Conservation (phyloP, 2,888 invertebrate genomes). For the Nephrocerus scutellatus region DNA sequence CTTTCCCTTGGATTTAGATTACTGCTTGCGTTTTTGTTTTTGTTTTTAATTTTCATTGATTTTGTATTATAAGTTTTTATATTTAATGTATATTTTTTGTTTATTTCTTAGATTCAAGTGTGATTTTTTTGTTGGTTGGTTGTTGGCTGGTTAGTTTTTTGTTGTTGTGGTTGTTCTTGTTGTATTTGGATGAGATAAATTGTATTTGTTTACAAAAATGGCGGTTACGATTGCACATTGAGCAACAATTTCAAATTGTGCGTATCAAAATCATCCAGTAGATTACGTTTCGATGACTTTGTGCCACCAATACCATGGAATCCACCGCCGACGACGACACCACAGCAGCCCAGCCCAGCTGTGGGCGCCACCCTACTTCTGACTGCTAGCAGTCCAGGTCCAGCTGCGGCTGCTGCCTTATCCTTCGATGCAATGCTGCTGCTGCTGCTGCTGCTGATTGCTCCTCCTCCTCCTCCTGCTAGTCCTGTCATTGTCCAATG, state of each 20-base stretch:
- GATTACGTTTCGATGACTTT: conserved; percentile 43
- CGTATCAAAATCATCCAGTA: conserved; percentile 50
- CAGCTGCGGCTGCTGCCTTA: conserved; percentile 32
- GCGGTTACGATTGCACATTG: conserved; percentile 53
- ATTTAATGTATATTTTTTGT: conserved; percentile 8
- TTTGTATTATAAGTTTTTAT: conserved; percentile 12
- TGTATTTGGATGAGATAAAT: not conserved
- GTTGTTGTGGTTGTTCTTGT: conserved; percentile 17
- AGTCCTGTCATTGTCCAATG: conserved; percentile 62
- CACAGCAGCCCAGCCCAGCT: too few relatives aligned
- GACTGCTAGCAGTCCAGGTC: conserved; percentile 32
- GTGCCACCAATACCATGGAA: conserved; percentile 18
- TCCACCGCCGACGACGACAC: conserved; percentile 18
- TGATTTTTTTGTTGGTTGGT: conserved; percentile 10
- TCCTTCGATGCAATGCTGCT: conserved; percentile 9
- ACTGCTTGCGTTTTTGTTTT: conserved; percentile 13
- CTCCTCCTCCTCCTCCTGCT: conserved; percentile 47
- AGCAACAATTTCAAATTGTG: conserved; percentile 59
- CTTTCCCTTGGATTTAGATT: too few relatives aligned
- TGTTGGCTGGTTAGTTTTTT: conserved; percentile 19
- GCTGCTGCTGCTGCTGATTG: conserved; percentile 25
- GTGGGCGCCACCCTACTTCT: too few relatives aligned
- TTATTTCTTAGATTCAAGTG: conserved; percentile 13
- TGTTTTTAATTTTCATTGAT: conserved; percentile 20
- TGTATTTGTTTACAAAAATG: conserved; percentile 15